phyloP scores from a whole-genome alignment of 2,113 vertebrate species.

The Prochilodus magdalenae region DNA sequence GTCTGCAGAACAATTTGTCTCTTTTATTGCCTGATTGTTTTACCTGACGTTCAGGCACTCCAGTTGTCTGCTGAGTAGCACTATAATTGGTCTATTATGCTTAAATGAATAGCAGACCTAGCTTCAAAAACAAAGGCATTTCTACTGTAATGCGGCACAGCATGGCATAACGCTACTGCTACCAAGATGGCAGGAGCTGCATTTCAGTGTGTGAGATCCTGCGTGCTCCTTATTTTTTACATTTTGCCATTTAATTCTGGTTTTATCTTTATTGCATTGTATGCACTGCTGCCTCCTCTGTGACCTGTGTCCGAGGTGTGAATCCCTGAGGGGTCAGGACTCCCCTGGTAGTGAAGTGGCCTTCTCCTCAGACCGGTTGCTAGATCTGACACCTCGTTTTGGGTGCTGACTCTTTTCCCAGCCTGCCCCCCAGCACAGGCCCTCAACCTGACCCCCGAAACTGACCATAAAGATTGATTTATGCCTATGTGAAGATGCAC shows the following conservation, averaged over 20 bases:
- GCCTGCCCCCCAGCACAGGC: not conserved
- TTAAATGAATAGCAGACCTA: not conserved
- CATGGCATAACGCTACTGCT: not conserved
- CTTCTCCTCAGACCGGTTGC: conserved; percentile 44
- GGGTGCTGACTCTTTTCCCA: conserved; percentile 37
- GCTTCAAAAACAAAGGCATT: not conserved
- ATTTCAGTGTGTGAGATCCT: not conserved
- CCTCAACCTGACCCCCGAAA: conserved; percentile 22
- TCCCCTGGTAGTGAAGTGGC: conserved; percentile 13
- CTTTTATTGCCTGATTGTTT: not conserved
- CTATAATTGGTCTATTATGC: not conserved
- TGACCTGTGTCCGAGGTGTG: conserved; percentile 56
- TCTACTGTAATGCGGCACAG: not conserved
- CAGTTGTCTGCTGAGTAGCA: not conserved
- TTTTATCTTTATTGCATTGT: not conserved
- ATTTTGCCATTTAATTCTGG: not conserved
- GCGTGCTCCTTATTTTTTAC: not conserved
- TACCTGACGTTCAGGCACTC: not conserved
- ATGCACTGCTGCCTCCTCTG: conserved; percentile 43
- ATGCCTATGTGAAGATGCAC: not conserved
- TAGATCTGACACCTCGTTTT: conserved; percentile 53
- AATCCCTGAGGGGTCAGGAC: conserved; percentile 43
- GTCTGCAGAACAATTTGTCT: not conserved
- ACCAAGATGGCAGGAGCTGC: not conserved
- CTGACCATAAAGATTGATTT: not conserved